Conservation (phyloP, 2,888 invertebrate species). For the Antheraea yamamai region DNA sequence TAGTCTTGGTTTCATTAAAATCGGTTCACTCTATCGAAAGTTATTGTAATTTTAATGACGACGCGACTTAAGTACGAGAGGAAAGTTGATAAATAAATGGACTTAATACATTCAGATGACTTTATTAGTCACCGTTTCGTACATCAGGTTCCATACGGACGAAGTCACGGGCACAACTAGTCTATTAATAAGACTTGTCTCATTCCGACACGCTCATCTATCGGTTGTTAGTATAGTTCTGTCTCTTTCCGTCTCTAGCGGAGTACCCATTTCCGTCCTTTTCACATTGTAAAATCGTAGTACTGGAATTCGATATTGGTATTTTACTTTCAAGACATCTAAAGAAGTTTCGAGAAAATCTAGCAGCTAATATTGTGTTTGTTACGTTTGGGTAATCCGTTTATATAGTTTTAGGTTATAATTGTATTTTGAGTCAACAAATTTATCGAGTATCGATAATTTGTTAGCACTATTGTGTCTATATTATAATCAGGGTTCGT, state of each 20-base stretch:
- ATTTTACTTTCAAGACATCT: background rate
- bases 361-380: background rate
- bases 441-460: no score
- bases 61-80: no score
- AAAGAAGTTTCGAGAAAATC: background rate
- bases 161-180: no score
- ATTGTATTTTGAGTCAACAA: no score
- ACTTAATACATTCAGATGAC: no score
- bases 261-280: background rate
- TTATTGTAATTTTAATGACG: no score
- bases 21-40: no score
- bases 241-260: background rate
- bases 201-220: background rate
- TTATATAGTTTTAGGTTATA: background rate
- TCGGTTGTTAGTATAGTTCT: background rate
- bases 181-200: no score
- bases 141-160: no score
- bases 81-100: no score
- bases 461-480: background rate
- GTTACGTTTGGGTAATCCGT: background rate
- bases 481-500: background rate
- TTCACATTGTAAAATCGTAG: background rate
- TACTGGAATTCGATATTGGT: background rate
- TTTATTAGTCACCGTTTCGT: no score
- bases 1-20: no score